Evolutionary conservation across 1,140 invertebrate genomes (phyloP), one percentile per base, ranked within the genome.

Genomic region (Drosophila pandora): DNA sequence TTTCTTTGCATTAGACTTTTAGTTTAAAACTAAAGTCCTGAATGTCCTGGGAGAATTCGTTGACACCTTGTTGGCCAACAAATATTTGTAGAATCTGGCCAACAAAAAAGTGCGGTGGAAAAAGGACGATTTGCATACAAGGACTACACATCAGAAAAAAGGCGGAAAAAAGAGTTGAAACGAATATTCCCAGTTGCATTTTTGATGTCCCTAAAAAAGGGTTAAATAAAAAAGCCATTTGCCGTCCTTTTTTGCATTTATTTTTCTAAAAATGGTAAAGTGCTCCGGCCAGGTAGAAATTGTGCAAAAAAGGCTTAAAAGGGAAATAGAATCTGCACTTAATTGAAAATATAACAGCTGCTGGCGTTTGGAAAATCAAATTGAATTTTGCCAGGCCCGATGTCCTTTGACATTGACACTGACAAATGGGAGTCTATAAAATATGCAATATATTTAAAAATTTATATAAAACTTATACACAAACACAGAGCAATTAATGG

Each of bases 101-200:
- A 39, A 9, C 9, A 30, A 30, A 28, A 12, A 12, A 56, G 9
- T 32, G 1, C 8, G 9, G 10, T 1, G 13, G 12, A 49, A 49
- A 57, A 52, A n/a, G 47, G 25, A 9, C 17, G 50, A 69, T 69
- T 69, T 69, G 64, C 67, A 69, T 69, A 32, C 10, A 49, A 63
- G 63, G 34, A 68, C 39, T 23, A 48, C 30, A 30, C 63, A n/a
- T 22, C 8, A 17, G 12, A 25, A 9, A 7, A 17, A 28, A 9
- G 22, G 9, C 3, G 5, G n/a, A 23, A 58, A 39, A 55, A 50
- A 7, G 64, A 32, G 43, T 34, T 69, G 6, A 10, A 2, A 17
- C 6, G 9, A 25, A 32, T 64, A 52, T 67, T 32, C 59, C 63
- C 65, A 69, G 41, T 56, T 69, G 65, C 65, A 69, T 69, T 69